A percentile compares a stretch with the other conserved stretches of the same genome.
phyloP scores from a whole-genome alignment of 2,113 vertebrate genomes.

The Catagonus wagneri region DNA sequence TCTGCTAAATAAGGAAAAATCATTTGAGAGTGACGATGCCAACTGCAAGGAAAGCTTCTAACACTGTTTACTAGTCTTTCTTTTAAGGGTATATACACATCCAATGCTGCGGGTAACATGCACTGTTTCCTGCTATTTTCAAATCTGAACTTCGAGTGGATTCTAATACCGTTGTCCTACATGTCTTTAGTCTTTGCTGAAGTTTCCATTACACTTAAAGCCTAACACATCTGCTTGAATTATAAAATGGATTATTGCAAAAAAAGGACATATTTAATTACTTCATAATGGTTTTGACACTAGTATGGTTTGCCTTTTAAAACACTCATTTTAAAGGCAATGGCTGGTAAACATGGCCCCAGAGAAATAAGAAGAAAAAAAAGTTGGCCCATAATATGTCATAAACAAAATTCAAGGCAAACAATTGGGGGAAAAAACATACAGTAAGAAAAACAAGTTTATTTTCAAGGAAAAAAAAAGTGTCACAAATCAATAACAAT shows the following conservation, averaged over 20 bases:
- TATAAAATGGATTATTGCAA: background rate
- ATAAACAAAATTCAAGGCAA: conserved; percentile 40
- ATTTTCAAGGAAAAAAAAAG: background rate
- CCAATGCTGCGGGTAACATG: background rate
- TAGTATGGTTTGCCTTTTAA: background rate
- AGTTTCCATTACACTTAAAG: background rate
- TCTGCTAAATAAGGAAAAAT: background rate
- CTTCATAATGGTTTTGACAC: background rate
- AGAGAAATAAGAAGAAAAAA: background rate
- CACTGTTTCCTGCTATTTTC: background rate
- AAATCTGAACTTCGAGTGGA: background rate
- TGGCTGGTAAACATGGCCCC: background rate
- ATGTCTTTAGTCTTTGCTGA: background rate
- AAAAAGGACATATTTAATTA: background rate
- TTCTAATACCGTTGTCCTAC: background rate
- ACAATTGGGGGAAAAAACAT: background rate
- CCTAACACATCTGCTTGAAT: background rate
- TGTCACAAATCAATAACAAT: background rate
- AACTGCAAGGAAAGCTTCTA: background rate
- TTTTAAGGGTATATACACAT: background rate
- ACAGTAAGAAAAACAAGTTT: background rate
- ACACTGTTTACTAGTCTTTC: background rate
- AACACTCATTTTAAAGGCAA: conserved; percentile 15
- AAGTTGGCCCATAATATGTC: background rate
- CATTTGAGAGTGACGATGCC: background rate